Conservation (phyloP, 2,888 invertebrate species). For the Drosophila ochracea region DNA sequence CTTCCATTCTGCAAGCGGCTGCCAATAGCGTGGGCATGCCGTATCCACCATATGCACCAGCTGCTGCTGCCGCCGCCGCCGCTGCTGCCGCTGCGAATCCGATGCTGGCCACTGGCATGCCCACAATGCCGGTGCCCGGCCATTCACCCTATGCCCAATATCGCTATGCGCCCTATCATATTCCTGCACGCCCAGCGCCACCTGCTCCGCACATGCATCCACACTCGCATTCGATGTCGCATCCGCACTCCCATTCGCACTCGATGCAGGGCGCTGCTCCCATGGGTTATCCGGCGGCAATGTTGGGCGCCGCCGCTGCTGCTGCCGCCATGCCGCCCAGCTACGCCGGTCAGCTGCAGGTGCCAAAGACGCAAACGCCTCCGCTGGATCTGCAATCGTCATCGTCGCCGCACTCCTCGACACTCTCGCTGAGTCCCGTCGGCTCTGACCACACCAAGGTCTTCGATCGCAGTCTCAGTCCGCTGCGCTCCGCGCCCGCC, state of each 20-base stretch:
- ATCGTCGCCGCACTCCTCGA: slow-evolving; percentile 84
- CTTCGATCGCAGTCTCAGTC: slow-evolving; percentile 83
- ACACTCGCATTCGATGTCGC: slow-evolving; percentile 82
- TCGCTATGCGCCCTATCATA: slow-evolving; percentile 86
- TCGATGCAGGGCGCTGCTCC: slow-evolving; percentile 53
- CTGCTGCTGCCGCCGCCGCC: slow-evolving; percentile 66
- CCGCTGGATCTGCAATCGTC: slow-evolving; percentile 85
- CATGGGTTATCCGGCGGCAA: slow-evolving; percentile 63
- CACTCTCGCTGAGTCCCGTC: slow-evolving; percentile 84
- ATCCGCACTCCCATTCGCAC: slow-evolving; percentile 76
- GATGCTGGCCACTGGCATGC: slow-evolving; percentile 86
- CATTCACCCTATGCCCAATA: slow-evolving; percentile 84
- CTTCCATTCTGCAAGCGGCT: slow-evolving; percentile 95
- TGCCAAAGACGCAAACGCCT: slow-evolving; percentile 84
- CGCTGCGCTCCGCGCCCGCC: slow-evolving; percentile 58
- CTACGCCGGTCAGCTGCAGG: slow-evolving; percentile 64
- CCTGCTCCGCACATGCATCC: slow-evolving; percentile 81
- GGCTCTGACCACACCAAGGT: slow-evolving; percentile 85
- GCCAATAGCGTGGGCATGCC: slow-evolving; percentile 90
- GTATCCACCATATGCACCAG: slow-evolving; percentile 87
- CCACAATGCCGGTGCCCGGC: slow-evolving; percentile 86
- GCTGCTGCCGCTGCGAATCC: slow-evolving; percentile 84
- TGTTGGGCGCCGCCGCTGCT: slow-evolving; percentile 70
- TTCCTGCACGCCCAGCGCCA: slow-evolving; percentile 85
- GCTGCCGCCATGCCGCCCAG: slow-evolving; percentile 70